Base-by-base conservation (phyloP, 2,113 vertebrate genomes). In the Cnemophilus loriae region DNA sequence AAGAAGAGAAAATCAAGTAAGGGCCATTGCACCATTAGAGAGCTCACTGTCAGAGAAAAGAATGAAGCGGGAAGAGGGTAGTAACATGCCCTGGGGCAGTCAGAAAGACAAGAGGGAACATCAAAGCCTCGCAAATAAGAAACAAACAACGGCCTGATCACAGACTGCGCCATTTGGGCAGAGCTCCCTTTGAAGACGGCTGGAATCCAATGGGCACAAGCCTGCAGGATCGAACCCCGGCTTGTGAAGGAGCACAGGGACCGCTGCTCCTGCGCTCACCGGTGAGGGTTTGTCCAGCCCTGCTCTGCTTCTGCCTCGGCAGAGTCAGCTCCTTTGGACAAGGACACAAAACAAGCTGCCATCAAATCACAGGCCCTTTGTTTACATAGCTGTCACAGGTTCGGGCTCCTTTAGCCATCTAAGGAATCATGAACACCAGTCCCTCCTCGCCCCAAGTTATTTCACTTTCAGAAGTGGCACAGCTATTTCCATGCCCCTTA, bases 91-190 rank as follows among this genome's bases (percentile, higher is more conserved):
- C 86, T 12, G 69, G 49, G 60, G 90, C 86, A 68, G 65, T 53
- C 35, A 84, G 75, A 88, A 84, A 84, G 90, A 90, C 68, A 93
- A 85, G 2, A 4, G 55, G 35, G 30, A 90, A 95, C 87, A 93
- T 95, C 85, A 96, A 95, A 96, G 95, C 79, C 52, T 73, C 70
- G 75, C 82, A 95, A 94, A 93, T 56, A 52, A 77, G 82, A 85
- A 97, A 90, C 75, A 89, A 96, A 96, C 82, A 68, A 86, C 47
- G 68, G 83, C 17, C 69, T 80, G 83, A 84, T 94, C 87, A 63
- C 67, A 88, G 82, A 10, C 60, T 70, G 60, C 68, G 77, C 37
- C 64, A 35, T 55, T 52, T 18, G 76, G 52, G 79, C 88, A 96
- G 69, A 81, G 42, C 49, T 88, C 12, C 56, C 71, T 94, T 92